Conservation (phyloP, 1,140 invertebrate species). For the Drepana arcuata region DNA sequence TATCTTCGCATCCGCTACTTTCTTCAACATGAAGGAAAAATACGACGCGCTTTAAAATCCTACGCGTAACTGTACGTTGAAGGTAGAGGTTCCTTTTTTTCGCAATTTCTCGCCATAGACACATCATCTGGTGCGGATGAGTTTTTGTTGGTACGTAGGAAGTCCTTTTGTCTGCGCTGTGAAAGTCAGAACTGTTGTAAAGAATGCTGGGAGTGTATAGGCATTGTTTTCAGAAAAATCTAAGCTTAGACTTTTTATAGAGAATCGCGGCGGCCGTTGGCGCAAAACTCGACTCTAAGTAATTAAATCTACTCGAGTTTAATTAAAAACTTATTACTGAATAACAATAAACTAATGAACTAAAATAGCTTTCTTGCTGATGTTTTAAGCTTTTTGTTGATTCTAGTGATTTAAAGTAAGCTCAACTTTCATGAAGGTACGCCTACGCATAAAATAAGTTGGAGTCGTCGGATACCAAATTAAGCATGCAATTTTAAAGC, state of each 20-base stretch:
- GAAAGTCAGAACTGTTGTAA: slow-evolving; percentile 66
- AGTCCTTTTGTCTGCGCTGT: slow-evolving; percentile 61
- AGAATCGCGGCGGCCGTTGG: slow-evolving; percentile 16
- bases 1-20: slow-evolving; percentile 60
- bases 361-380: slow-evolving; percentile 20
- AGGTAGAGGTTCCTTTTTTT: slow-evolving; percentile 55
- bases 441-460: slow-evolving; percentile 23
- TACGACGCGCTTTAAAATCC: slow-evolving; percentile 57
- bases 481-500: slow-evolving; percentile 15
- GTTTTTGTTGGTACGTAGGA: slow-evolving; percentile 66
- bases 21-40: slow-evolving; percentile 58
- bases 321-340: slow-evolving; percentile 35
- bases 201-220: slow-evolving; percentile 47
- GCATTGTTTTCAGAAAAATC: slow-evolving; percentile 64
- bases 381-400: slow-evolving; percentile 16
- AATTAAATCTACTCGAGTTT: slow-evolving; percentile 45
- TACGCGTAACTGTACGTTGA: slow-evolving; percentile 38
- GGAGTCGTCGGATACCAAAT: slow-evolving; percentile 18
- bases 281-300: slow-evolving; percentile 62
- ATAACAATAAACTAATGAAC: slow-evolving; percentile 24
- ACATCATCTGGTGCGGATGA: slow-evolving; percentile 67
- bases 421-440: slow-evolving; percentile 4
- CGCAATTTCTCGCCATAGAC: slow-evolving; percentile 68
- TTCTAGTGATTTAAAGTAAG: slow-evolving; percentile 21
- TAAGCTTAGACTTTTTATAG: slow-evolving; percentile 49